Evolutionary conservation across 2,888 invertebrate species (phyloP).

Genomic region (Octonoba sinensis): DNA sequence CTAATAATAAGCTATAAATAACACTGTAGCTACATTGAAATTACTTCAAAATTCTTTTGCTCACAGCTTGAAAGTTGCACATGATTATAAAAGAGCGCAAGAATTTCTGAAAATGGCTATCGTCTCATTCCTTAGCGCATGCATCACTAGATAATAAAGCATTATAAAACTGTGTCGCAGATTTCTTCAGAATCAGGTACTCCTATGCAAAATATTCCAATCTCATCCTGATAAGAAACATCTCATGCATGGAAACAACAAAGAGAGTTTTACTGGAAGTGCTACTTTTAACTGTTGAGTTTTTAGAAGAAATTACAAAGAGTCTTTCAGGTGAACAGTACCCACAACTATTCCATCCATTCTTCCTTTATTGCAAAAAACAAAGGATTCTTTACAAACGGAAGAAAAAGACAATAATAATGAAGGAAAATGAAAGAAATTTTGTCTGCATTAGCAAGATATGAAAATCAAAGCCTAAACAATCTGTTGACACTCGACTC

Average conservation of each 20-base stretch:
- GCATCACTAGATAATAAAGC: background rate
- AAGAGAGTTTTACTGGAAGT: background rate
- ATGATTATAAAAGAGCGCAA: slow-evolving; percentile 2
- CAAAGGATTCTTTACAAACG: too few species aligned
- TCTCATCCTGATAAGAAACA: background rate
- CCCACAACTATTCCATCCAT: background rate
- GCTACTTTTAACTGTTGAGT: background rate
- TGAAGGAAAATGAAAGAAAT: background rate
- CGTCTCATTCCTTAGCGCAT: slow-evolving; percentile 1
- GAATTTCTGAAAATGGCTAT: background rate
- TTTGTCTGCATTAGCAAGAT: too few species aligned
- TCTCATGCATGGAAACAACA: background rate
- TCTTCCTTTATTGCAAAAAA: background rate
- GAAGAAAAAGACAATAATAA: background rate
- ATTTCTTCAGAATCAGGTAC: slow-evolving; percentile 1
- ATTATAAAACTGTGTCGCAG: background rate
- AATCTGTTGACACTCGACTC: too few species aligned
- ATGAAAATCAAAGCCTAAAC: too few species aligned
- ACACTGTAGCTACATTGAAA: slow-evolving; percentile 7
- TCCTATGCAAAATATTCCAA: background rate
- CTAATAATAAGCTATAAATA: background rate
- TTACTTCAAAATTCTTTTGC: slow-evolving; percentile 5
- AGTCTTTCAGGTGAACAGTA: slow-evolving; percentile 1
- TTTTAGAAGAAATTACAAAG: slow-evolving; percentile 4
- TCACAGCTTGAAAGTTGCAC: slow-evolving; percentile 10